Base-by-base conservation (phyloP, 2,797 vertebrate species). In the Acomys russatus region DNA sequence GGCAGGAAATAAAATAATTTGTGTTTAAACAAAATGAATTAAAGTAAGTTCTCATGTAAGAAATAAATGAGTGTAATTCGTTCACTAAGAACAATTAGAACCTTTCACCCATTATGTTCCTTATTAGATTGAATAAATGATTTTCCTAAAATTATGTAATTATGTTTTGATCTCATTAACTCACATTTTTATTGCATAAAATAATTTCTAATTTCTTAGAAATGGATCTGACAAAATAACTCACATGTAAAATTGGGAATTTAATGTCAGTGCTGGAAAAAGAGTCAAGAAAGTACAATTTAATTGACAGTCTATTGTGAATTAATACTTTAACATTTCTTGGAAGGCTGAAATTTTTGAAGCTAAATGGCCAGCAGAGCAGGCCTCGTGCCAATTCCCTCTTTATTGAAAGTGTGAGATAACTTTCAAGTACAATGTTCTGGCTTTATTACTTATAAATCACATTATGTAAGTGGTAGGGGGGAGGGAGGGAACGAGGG, bases 361-460 rank as follows among this genome's bases (percentile, higher is more conserved):
- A 63, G 56, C 54, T 85, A 68, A 4, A 8, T n/a, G 14, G 17
- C 77, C 82, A 68, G 74, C 88, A 68, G 10, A 56, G 20, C 51
- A 38, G 1, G 6, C 44, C 30, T 59, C 23, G 30, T 9, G 30
- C n/a, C 30, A 23, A 18, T 64, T 88, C 9, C 78, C 6, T 63
- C 9, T 76, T 96, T 83, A 92, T 63, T 97, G 78, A 79, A 97
- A 97, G 54, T 0, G 54, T 49, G 95, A 95, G 90, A 96, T 82
- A 96, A 96, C 79, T 94, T 78, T 96, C 84, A 92, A 97, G 95
- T 87, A 94, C 92, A 97, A 96, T 78, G 73, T 77, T 25, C 0
- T 66, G 17, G 70, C 97, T 76, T 0, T n/a, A 97, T 96, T 90
- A 94, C 98, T 89, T 68, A 2, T 83, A 79, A 68, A 95, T 93